Evolutionary conservation across 1,140 invertebrate species (phyloP).

Genomic region (Fopius arisanus): DNA sequence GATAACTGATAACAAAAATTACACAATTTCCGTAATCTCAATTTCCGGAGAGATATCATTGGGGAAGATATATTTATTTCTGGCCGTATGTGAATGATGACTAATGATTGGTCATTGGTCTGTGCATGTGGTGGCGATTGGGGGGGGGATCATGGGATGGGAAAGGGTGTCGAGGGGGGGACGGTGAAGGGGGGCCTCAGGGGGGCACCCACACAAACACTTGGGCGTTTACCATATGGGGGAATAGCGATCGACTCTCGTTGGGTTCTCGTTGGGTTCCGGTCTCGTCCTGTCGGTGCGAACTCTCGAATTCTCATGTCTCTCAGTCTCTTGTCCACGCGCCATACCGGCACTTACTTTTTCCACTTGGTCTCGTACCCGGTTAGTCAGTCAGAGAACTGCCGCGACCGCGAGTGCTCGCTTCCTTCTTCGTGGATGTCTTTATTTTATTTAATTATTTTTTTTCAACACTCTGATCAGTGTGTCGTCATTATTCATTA

Average conservation of each 20-base stretch:
- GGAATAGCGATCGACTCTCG: constrained; percentile 46
- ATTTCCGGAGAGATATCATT: neutral
- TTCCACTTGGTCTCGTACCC: constrained; percentile 38
- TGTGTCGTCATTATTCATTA: neutral
- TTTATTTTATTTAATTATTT: too few species aligned
- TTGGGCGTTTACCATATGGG: constrained; percentile 57
- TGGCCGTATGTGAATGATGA: neutral
- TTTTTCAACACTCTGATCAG: neutral
- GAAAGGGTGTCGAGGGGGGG: constrained; percentile 18
- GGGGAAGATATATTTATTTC: neutral
- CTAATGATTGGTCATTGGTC: neutral
- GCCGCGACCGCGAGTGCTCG: constrained; percentile 18
- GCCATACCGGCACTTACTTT: constrained; percentile 43
- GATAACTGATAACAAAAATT: too few species aligned
- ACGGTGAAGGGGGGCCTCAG: neutral
- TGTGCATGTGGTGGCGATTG: neutral
- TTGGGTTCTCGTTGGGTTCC: constrained; percentile 15
- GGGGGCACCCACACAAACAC: constrained; percentile 51
- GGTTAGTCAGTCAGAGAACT: constrained; percentile 34
- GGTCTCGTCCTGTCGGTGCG: constrained; percentile 28
- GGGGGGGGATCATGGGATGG: constrained; percentile 29
- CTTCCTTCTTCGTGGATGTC: constrained; percentile 22
- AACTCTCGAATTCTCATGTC: constrained; percentile 25
- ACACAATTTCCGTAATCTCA: neutral
- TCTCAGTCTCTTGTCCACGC: constrained; percentile 43